Base-by-base conservation (phyloP, 1,140 invertebrate species). In the Homarus americanus region DNA sequence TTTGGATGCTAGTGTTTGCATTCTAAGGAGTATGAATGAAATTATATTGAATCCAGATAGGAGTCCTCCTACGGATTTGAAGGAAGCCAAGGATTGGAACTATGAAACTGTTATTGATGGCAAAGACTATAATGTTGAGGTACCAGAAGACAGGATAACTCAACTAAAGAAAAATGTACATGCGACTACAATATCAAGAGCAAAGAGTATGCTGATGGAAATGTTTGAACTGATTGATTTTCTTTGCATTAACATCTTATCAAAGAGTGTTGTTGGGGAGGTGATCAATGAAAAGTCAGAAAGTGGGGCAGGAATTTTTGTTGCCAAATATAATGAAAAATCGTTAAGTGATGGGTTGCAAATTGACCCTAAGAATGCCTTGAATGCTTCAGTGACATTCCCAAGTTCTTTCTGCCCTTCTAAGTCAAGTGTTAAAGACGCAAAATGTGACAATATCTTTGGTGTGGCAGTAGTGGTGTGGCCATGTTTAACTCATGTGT, bases 401-500 rank as follows among this genome's bases (percentile, higher is more conserved):
- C 84, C 84, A 7, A 9, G 32, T 17, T 20, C 17, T 0, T 87
- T 78, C 36, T 87, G 84, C 49, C 73, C 84, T 40, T 87, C 84
- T 1, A 73, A 41, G 4, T 40, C 58, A 40, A 49, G 12, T 58
- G n/a, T n/a, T 10, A 41, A 15, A 36, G 38, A 66, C 17, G 58
- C 49, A 34, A 38, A 41, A 17, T 87, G 84, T 28, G 78, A 63
- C 3, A n/a, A 58, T 10, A 73, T n/a, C 20, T 12, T 49, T 5
- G 72, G 72, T 40, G 28, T 87, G 9, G 53, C 84, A 40, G 84
- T 76, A 15, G 44, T 87, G 36, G 73, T 87, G 10, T 87, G 84
- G 84, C 84, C 84, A 0, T 78, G 40, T 28, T 9, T 87, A 24
- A 87, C 84, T 36, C 84, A 87, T 63, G 49, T 78, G 9, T 87